Evolutionary conservation across 2,797 vertebrate species (phyloP).

Genomic region (Champsocephalus esox): DNA sequence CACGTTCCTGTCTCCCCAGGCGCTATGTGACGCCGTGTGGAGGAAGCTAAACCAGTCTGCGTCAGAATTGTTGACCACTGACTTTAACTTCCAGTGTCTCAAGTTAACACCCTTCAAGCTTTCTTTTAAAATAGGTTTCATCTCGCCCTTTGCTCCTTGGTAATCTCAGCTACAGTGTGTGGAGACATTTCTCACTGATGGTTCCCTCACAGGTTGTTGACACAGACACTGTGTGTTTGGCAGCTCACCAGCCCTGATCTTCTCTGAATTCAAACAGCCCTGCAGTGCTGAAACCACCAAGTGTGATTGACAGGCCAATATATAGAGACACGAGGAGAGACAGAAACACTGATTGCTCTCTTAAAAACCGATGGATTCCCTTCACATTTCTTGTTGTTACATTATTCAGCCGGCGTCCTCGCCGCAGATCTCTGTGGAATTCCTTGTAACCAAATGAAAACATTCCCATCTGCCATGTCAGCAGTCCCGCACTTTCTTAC

Average conservation of each 20-base stretch:
- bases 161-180: slow-evolving; percentile 6
- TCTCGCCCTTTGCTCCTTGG: background rate
- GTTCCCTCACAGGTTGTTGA: slow-evolving; percentile 40
- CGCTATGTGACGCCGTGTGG: slow-evolving; percentile 36
- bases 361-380: slow-evolving; percentile 44
- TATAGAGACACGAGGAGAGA: slow-evolving; percentile 17
- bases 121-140: background rate
- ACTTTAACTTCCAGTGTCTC: slow-evolving; percentile 36
- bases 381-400: slow-evolving; percentile 28
- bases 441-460: slow-evolving; percentile 74
- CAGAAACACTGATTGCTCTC: slow-evolving; percentile 50
- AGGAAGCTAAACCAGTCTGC: slow-evolving; percentile 28
- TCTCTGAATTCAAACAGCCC: slow-evolving; percentile 49
- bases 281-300: slow-evolving; percentile 30
- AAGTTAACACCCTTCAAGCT: background rate
- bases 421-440: slow-evolving; percentile 64
- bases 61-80: slow-evolving; percentile 35
- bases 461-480: slow-evolving; percentile 78
- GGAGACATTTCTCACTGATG: slow-evolving; percentile 21
- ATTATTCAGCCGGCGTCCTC: slow-evolving; percentile 54
- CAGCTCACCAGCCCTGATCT: slow-evolving; percentile 41
- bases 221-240: slow-evolving; percentile 41
- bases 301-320: slow-evolving; percentile 62
- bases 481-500: slow-evolving; percentile 68
- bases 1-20: slow-evolving; percentile 40